A percentile compares a stretch with the other conserved stretches of the same genome.
These are phyloP conservation scores for Mercenaria mercenaria DNA, from an alignment of 1,140 invertebrate genomes.

Conservation along the genomic window DNA sequence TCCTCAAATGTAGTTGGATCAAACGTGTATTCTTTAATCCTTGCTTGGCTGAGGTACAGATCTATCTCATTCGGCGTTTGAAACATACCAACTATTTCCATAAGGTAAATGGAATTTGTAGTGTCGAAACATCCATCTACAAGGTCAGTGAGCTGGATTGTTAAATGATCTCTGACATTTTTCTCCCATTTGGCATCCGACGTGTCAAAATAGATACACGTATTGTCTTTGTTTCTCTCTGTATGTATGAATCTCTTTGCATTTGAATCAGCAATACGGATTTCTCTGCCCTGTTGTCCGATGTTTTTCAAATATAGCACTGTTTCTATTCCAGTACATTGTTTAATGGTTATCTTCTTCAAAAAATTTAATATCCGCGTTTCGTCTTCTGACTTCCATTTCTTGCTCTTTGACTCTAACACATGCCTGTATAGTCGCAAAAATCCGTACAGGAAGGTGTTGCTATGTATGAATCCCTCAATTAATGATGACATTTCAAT, in stretches of 20 bases:
- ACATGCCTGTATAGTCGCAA: conserved; percentile 60
- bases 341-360: background rate
- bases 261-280: background rate
- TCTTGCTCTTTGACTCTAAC: background rate
- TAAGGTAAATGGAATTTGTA: background rate
- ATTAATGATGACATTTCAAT: background rate
- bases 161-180: background rate
- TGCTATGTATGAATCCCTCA: conserved; percentile 28
- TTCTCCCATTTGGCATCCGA: background rate
- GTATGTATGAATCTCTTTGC: background rate
- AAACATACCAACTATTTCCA: background rate
- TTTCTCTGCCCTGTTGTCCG: background rate
- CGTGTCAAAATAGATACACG: conserved; percentile 2
- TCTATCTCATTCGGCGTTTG: background rate
- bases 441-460: conserved; percentile 56
- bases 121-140: background rate
- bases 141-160: background rate
- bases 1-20: background rate
- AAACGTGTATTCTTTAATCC: background rate
- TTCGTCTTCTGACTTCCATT: background rate
- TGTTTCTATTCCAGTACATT: conserved; percentile 8
- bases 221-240: background rate
- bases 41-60: background rate
- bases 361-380: background rate
- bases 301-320: background rate